phyloP scores from a whole-genome alignment of 2,797 vertebrate species.

The Acrocephalus scirpaceus region DNA sequence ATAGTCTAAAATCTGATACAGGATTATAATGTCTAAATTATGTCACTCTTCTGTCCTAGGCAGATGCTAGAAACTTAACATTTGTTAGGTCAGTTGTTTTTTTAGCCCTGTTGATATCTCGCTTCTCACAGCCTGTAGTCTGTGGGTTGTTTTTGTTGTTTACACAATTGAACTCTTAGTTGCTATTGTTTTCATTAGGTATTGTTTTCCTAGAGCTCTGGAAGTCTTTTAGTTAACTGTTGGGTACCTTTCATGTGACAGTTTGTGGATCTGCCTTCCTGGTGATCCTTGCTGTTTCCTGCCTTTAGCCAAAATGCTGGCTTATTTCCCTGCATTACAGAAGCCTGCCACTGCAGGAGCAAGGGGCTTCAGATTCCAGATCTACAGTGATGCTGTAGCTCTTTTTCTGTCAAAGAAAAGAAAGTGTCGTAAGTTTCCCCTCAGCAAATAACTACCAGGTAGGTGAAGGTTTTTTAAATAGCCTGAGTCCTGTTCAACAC shows the following conservation, averaged over 20 bases:
- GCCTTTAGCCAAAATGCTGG: not conserved
- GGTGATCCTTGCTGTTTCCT: not conserved
- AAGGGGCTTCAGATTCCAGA: not conserved
- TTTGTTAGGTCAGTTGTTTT: not conserved
- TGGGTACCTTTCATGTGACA: not conserved
- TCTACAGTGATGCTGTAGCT: not conserved
- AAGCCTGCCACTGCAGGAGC: not conserved
- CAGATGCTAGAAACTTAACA: not conserved
- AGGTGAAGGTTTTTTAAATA: not conserved
- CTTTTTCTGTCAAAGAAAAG: not conserved
- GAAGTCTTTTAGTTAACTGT: not conserved
- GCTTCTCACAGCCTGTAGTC: not conserved
- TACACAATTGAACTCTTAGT: not conserved
- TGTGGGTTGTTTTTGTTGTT: not conserved
- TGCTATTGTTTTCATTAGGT: not conserved
- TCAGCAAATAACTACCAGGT: not conserved
- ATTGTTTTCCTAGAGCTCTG: constrained; percentile 7
- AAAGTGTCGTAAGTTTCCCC: not conserved
- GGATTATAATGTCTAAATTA: not conserved
- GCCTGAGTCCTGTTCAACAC: not conserved
- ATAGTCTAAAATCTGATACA: not conserved
- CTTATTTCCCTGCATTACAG: not conserved
- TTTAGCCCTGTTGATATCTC: not conserved
- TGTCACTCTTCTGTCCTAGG: not conserved
- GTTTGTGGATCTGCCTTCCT: not conserved